phyloP scores from a whole-genome alignment of 2,113 vertebrate genomes.

The Genyomyrus donnyi region DNA sequence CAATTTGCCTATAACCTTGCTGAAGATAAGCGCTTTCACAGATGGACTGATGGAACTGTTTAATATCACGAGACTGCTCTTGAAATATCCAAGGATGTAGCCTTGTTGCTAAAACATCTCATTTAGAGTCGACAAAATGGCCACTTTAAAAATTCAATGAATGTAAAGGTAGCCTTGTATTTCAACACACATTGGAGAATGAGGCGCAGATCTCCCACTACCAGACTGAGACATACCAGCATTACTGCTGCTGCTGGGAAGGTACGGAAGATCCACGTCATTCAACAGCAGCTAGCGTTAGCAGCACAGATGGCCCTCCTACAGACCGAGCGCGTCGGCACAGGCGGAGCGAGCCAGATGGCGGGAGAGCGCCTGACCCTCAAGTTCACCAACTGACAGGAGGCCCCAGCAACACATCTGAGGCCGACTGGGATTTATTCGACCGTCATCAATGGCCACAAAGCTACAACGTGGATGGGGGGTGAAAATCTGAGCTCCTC shows the following conservation, averaged over 20 bases:
- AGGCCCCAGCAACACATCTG: neutral
- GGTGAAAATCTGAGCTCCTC: neutral
- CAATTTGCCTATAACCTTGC: neutral
- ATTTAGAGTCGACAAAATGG: neutral
- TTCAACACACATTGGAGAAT: neutral
- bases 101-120: neutral
- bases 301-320: slow-evolving; percentile 10
- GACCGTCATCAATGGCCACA: neutral
- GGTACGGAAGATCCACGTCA: neutral
- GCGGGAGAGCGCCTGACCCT: neutral
- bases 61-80: neutral
- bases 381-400: slow-evolving; percentile 3
- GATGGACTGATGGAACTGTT: neutral
- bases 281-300: neutral
- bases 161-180: neutral
- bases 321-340: neutral
- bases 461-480: neutral
- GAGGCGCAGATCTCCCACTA: neutral
- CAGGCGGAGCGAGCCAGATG: neutral
- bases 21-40: neutral
- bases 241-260: neutral
- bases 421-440: neutral
- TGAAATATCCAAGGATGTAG: neutral
- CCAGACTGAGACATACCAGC: neutral
- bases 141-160: neutral